phyloP scores from a whole-genome alignment of 2,797 vertebrate genomes.

The Thalassophryne amazonica region DNA sequence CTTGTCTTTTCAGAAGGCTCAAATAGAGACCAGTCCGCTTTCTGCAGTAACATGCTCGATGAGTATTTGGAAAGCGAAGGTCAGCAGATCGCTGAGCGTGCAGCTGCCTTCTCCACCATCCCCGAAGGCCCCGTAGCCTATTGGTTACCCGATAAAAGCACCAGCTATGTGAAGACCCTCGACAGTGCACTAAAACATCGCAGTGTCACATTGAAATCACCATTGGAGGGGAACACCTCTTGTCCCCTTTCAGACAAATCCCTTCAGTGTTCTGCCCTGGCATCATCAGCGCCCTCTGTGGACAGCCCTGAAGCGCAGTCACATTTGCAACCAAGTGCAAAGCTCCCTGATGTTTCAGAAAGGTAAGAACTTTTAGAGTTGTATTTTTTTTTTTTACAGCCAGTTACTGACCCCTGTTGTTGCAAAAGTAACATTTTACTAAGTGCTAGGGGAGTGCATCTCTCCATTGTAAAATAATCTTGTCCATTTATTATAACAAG shows the following conservation, averaged over 20 bases:
- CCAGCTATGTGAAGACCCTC: constrained; percentile 93
- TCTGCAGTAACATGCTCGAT: constrained; percentile 95
- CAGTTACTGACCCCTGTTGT: too few relatives aligned
- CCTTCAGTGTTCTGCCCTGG: constrained; percentile 17
- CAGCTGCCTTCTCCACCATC: constrained; percentile 80
- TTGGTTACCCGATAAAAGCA: constrained; percentile 89
- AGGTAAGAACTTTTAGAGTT: too few relatives aligned
- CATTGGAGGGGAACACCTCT: constrained; percentile 52
- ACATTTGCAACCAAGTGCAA: too few relatives aligned
- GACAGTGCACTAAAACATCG: constrained; percentile 88
- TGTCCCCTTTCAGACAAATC: constrained; percentile 66
- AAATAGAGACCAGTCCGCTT: constrained; percentile 92
- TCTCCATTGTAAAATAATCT: too few relatives aligned
- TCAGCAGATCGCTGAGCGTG: constrained; percentile 88
- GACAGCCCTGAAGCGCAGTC: not conserved
- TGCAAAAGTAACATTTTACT: too few relatives aligned
- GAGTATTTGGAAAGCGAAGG: constrained; percentile 95
- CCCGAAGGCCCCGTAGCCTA: constrained; percentile 83
- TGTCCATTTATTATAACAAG: too few relatives aligned
- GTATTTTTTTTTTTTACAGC: too few relatives aligned
- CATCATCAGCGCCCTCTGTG: constrained; percentile 11
- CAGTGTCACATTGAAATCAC: not conserved
- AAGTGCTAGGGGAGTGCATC: too few relatives aligned
- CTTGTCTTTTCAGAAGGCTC: constrained; percentile 30
- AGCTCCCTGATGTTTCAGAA: too few relatives aligned